These are phyloP conservation scores for Ptychochromis oligacanthus DNA, from an alignment of 2,113 vertebrate species.

Conservation along the genomic window DNA sequence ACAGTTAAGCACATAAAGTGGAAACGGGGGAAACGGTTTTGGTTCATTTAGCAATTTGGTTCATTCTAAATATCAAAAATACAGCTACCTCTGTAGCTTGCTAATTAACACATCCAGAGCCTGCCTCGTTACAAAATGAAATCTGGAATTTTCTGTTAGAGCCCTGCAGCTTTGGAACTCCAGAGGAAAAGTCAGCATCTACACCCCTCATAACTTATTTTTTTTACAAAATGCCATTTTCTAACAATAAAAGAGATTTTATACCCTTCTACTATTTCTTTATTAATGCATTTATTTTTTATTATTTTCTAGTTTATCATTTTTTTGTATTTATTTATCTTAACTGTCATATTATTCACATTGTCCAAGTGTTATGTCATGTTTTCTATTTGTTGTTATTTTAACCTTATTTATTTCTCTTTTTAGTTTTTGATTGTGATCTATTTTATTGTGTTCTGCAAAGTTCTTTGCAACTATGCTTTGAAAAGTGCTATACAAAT, in stretches of 20 bases:
- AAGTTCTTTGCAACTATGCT: not conserved
- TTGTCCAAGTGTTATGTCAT: not conserved
- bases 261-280: not conserved
- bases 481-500: accelerated
- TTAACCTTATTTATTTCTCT: not conserved
- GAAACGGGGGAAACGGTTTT: no score
- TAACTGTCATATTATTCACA: not conserved
- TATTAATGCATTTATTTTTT: not conserved
- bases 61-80: no score
- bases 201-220: not conserved
- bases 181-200: not conserved
- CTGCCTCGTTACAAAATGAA: not conserved
- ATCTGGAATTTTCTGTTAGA: no score
- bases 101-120: not conserved
- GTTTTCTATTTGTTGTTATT: not conserved
- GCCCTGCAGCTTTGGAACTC: no score
- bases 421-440: no score
- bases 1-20: no score
- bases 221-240: not conserved
- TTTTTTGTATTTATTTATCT: not conserved
- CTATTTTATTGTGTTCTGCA: not conserved
- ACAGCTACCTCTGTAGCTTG: no score
- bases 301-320: not conserved
- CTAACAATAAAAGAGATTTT: not conserved
- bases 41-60: no score